A percentile compares a stretch with the other conserved stretches of the same genome.
Evolutionary conservation across 2,113 vertebrate species (phyloP).

Genomic region (Syngnathus floridae): DNA sequence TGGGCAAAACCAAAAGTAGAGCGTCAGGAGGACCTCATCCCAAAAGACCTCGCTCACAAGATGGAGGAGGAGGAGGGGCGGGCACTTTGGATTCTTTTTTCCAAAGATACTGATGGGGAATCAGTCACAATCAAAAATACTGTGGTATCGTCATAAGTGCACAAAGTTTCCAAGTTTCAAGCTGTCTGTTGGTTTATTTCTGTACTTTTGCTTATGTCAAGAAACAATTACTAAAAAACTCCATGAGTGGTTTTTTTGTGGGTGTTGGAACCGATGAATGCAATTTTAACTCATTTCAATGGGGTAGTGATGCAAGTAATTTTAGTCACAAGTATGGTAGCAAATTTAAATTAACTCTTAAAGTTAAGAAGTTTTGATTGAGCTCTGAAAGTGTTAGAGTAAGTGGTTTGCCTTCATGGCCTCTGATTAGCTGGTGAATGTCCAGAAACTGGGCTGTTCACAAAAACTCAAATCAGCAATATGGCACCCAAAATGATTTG

Average conservation of each 20-base stretch:
- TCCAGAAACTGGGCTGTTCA: background rate
- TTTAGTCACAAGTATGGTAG: background rate
- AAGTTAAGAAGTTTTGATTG: too few relatives aligned
- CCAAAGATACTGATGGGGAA: constrained; percentile 62
- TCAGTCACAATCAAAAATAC: background rate
- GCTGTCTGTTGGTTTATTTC: background rate
- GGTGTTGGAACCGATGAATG: background rate
- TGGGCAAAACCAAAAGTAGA: constrained; percentile 73
- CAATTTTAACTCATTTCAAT: background rate
- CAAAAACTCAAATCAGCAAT: background rate
- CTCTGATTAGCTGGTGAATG: too few relatives aligned
- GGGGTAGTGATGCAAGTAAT: too few relatives aligned
- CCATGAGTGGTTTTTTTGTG: too few relatives aligned
- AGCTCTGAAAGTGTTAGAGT: too few relatives aligned
- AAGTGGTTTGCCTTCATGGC: too few relatives aligned
- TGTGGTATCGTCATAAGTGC: background rate
- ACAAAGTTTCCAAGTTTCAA: background rate
- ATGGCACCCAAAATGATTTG: background rate
- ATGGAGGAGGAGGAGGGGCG: constrained; percentile 26
- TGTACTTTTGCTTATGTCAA: background rate
- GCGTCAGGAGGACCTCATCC: constrained; percentile 58
- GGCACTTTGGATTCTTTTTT: constrained; percentile 86
- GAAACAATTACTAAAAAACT: background rate
- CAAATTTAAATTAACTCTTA: too few relatives aligned
- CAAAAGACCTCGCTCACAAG: constrained; percentile 70